Evolutionary conservation across 2,113 vertebrate genomes (phyloP).

Genomic region (Rhegmatorhina hoffmannsi): DNA sequence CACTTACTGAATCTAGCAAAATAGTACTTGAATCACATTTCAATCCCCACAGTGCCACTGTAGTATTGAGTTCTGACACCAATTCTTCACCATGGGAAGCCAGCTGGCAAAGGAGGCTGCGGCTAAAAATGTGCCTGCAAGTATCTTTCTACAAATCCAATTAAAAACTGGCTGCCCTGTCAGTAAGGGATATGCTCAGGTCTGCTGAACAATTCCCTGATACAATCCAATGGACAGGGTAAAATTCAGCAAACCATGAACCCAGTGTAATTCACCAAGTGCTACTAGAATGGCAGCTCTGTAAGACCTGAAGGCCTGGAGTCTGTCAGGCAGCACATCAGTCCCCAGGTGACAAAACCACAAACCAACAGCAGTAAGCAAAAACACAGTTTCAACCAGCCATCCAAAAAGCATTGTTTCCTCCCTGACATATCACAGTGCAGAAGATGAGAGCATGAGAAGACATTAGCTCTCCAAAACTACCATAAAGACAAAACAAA

Average conservation of each 20-base stretch:
- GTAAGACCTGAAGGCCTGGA: not conserved
- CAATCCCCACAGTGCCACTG: not conserved
- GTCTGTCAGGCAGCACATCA: fast-evolving
- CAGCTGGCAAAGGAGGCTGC: not conserved
- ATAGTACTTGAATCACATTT: not conserved
- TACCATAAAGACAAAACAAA: not conserved
- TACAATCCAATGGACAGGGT: not conserved
- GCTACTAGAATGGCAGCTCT: not conserved
- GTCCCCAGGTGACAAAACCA: not conserved
- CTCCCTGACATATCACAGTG: not conserved
- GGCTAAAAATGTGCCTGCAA: not conserved
- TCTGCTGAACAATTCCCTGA: not conserved
- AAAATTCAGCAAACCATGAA: not conserved
- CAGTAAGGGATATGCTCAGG: not conserved
- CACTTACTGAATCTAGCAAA: not conserved
- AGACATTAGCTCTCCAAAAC: not conserved
- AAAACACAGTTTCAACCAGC: not conserved
- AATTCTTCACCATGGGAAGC: not conserved
- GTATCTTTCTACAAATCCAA: not conserved
- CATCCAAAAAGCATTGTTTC: not conserved
- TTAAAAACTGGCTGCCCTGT: not conserved
- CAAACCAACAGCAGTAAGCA: not conserved
- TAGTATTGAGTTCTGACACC: not conserved
- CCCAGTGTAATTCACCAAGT: not conserved
- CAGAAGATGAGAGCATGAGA: not conserved